A percentile compares a stretch with the other conserved stretches of the same genome.
Evolutionary conservation across 2,888 invertebrate genomes (phyloP).

Genomic region (Tetanocera ferruginea): DNA sequence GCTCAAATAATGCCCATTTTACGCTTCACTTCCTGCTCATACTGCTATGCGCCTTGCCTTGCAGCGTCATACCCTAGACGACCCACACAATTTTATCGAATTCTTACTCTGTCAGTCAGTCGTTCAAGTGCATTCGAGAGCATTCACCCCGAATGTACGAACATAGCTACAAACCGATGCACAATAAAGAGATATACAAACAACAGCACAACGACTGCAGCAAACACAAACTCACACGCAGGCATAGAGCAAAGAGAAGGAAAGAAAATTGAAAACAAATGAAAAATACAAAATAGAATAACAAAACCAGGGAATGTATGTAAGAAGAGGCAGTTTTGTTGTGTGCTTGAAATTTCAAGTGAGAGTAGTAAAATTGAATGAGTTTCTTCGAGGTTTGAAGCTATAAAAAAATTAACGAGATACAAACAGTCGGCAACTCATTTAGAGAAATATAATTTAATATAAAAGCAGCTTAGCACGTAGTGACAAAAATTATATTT

Average conservation of each 20-base stretch:
- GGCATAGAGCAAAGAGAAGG: not conserved
- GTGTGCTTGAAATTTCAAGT: not conserved
- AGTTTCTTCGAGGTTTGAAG: too few species aligned
- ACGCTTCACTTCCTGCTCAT: not conserved
- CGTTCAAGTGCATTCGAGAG: conserved; percentile 60
- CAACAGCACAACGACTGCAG: not conserved
- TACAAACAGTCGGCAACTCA: too few species aligned
- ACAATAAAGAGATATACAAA: not conserved
- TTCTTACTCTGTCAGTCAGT: conserved; percentile 51
- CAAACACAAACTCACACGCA: not conserved
- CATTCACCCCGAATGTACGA: conserved; percentile 47
- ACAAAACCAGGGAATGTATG: not conserved
- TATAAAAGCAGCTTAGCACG: too few species aligned
- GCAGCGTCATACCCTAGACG: conserved; percentile 5
- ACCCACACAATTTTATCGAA: conserved; percentile 6
- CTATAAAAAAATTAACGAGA: too few species aligned
- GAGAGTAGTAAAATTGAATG: not conserved
- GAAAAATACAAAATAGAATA: not conserved
- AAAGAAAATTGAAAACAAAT: not conserved
- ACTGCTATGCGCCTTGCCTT: conserved; percentile 24
- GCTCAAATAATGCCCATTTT: not conserved
- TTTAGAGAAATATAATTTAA: too few species aligned
- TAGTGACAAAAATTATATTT: too few species aligned
- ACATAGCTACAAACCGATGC: not conserved
- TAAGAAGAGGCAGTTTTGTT: not conserved